Conservation (phyloP, 2,888 invertebrate genomes). For the Tetramorium bicarinatum region DNA sequence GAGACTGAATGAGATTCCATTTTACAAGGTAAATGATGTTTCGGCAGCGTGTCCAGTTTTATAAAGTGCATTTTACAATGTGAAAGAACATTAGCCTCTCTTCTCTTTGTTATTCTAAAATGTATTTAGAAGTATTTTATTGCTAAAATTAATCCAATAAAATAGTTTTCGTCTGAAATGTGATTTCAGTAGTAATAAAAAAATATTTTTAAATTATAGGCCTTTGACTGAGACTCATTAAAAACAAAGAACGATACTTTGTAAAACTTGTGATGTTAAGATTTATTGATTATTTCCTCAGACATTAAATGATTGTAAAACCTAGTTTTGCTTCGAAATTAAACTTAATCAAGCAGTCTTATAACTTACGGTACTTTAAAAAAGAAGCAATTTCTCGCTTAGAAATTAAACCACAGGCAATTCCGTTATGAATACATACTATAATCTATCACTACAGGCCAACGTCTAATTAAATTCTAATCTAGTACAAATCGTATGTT, state of each 20-base stretch:
- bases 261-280: neutral
- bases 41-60: neutral
- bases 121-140: neutral
- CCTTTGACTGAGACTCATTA: neutral
- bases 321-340: neutral
- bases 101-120: neutral
- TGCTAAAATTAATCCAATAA: neutral
- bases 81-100: slow-evolving; percentile 16
- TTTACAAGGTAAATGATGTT: slow-evolving; percentile 51
- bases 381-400: slow-evolving; percentile 6
- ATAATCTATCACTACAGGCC: neutral
- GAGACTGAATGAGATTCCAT: slow-evolving; percentile 59
- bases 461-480: slow-evolving; percentile 7
- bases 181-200: neutral
- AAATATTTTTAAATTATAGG: neutral
- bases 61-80: neutral
- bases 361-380: slow-evolving; percentile 20
- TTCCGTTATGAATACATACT: neutral
- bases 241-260: neutral
- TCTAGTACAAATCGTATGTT: neutral
- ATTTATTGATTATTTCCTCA: slow-evolving; percentile 6
- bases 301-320: slow-evolving; percentile 9
- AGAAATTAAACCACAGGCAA: slow-evolving; percentile 7
- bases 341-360: slow-evolving; percentile 26
- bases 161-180: neutral